phyloP scores from a whole-genome alignment of 2,888 invertebrate species.

The Rotaria magnacalcarata region DNA sequence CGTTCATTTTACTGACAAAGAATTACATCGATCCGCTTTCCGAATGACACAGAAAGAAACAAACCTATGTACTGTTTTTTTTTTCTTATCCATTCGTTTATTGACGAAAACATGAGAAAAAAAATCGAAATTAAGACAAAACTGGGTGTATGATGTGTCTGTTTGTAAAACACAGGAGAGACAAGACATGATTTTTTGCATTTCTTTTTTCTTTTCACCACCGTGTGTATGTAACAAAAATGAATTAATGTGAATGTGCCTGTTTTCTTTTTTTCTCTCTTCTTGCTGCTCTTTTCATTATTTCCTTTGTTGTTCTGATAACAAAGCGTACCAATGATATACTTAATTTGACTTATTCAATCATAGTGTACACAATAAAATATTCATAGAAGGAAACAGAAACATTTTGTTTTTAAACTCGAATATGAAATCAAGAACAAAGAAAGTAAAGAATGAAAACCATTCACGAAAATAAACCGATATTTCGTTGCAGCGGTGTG shows the following conservation, averaged over 20 bases:
- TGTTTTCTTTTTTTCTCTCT: neutral
- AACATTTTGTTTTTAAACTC: neutral
- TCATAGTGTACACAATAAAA: constrained; percentile 18
- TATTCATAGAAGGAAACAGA: neutral
- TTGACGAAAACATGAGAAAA: neutral
- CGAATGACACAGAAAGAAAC: neutral
- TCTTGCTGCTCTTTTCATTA: neutral
- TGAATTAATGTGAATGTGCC: constrained; percentile 29
- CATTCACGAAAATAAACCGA: too few species aligned
- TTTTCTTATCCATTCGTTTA: neutral
- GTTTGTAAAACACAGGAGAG: neutral
- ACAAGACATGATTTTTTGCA: neutral
- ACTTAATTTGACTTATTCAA: constrained; percentile 15
- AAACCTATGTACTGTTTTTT: neutral
- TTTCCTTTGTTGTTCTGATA: constrained; percentile 29
- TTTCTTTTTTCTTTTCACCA: neutral
- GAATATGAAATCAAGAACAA: too few species aligned
- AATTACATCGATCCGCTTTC: neutral
- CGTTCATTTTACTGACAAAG: neutral
- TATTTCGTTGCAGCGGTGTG: too few species aligned
- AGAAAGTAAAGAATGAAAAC: too few species aligned
- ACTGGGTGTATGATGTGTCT: neutral
- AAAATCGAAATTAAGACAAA: neutral
- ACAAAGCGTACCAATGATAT: constrained; percentile 29
- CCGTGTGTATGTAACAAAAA: constrained; percentile 2